Evolutionary conservation across 2,888 invertebrate genomes (phyloP), one percentile per base, ranked within the genome.

Genomic region (Cheilosia urbana): DNA sequence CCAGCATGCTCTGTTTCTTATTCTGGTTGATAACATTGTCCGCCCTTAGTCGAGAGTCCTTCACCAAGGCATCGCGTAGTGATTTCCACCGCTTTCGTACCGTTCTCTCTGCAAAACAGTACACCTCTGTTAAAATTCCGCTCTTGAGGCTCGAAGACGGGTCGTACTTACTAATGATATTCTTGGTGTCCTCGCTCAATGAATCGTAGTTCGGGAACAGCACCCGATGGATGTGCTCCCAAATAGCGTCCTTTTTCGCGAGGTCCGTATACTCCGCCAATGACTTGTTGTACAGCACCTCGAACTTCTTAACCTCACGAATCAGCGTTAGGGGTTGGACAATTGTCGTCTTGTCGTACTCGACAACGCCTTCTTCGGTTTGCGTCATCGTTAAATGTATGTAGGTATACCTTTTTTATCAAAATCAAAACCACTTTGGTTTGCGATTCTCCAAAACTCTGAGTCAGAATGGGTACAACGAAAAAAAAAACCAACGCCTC

Each of bases 71-170:
- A 40, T 88, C 87, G 1, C 89, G 84, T 42, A 89, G 73, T 11
- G 88, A 88, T 79, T 88, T 89, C 89, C 89, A 89, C 6, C 88
- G 88, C 9, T 87, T 88, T 0, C 88, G 88, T 3, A 89, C 88
- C n/a, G 85, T 85, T 37, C 9, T 17, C 11, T 85, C 89, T 88
- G 37, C 7, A 58, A 83, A 47, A 37, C 19, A 63, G n/a, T 11
- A 17, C 13, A 49, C 49, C 11, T 49, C 49, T 40, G 7, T 24
- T 13, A 17, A n/a, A 63, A 11, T 4, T 7, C n/a, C 9, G 2
- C 6, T 15, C 21, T n/a, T 27, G 4, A 9, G 0, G 9, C 1
- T 11, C 11, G 0, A 11, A 9, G 13, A 6, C 13, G 13, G 19
- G 11, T 30, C 24, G 3, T 24, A 82, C 88, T 88, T 78, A 88